Conservation (phyloP, 2,797 vertebrate species). For the Graptemys geographica region DNA sequence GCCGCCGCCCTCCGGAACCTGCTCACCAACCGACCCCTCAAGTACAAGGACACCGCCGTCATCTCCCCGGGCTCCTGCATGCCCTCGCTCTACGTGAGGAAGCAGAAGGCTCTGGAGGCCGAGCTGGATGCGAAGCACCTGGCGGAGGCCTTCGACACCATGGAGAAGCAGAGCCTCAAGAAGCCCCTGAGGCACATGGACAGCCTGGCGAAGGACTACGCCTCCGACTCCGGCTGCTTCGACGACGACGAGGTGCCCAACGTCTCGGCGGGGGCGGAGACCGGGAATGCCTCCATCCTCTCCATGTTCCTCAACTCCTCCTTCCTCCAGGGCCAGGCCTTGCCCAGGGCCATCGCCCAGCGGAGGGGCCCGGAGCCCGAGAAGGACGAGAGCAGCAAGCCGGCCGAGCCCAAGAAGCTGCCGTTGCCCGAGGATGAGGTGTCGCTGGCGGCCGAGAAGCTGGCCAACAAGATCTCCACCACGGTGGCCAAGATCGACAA, state of each 20-base stretch:
- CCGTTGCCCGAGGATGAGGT: constrained; percentile 83
- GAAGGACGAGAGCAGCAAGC: constrained; percentile 80
- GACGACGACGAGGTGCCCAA: constrained; percentile 96
- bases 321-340: constrained; percentile 89
- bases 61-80: constrained; percentile 94
- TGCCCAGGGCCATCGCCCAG: constrained; percentile 70
- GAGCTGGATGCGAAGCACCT: constrained; percentile 95
- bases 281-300: constrained; percentile 90
- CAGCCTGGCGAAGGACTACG: constrained; percentile 95
- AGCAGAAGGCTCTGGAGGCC: constrained; percentile 96
- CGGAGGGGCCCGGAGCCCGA: constrained; percentile 87
- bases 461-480: constrained; percentile 93
- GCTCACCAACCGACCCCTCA: constrained; percentile 93
- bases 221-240: constrained; percentile 97
- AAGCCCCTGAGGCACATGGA: constrained; percentile 93
- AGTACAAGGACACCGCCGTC: constrained; percentile 92
- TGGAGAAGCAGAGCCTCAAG: constrained; percentile 92
- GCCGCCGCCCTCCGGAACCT: constrained; percentile 96
- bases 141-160: constrained; percentile 92
- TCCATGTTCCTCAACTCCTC: constrained; percentile 95
- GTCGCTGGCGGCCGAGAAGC: constrained; percentile 87
- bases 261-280: constrained; percentile 89
- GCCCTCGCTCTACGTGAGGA: constrained; percentile 96
- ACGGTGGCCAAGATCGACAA: constrained; percentile 96
- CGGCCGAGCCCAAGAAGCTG: constrained; percentile 77